phyloP scores from a whole-genome alignment of 1,140 invertebrate species.

The Ruditapes philippinarum region DNA sequence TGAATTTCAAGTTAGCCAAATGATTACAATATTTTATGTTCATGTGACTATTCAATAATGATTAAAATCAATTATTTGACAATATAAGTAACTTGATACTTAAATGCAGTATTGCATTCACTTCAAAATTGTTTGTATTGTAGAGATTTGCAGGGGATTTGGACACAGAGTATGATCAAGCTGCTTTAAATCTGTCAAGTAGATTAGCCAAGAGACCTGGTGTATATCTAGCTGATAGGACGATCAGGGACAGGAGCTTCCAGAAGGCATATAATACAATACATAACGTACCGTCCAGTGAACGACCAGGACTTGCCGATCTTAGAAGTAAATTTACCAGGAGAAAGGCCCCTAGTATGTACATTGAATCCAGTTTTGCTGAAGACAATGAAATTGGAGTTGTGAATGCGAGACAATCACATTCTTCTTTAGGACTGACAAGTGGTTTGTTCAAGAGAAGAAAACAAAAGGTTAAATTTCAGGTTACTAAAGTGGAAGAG shows the following conservation, averaged over 20 bases:
- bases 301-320: background rate
- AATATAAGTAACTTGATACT: too few species aligned
- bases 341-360: conserved; percentile 17
- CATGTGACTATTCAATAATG: too few species aligned
- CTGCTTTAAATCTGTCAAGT: background rate
- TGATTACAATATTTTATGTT: too few species aligned
- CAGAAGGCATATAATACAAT: background rate
- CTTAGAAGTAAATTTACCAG: background rate
- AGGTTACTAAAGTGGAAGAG: conserved; percentile 44
- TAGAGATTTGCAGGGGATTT: conserved; percentile 29
- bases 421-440: background rate
- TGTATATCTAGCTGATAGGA: conserved; percentile 11
- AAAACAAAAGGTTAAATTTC: conserved; percentile 42
- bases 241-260: background rate
- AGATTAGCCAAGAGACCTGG: background rate
- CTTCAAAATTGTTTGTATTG: background rate
- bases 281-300: background rate
- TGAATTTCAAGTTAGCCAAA: too few species aligned
- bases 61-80: too few species aligned
- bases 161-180: conserved; percentile 22
- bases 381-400: background rate
- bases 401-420: background rate
- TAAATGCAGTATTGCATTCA: background rate
- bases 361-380: background rate
- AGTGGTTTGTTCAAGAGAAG: conserved; percentile 20